Evolutionary conservation across 1,140 invertebrate genomes (phyloP).

Genomic region (Ips nitidus): DNA sequence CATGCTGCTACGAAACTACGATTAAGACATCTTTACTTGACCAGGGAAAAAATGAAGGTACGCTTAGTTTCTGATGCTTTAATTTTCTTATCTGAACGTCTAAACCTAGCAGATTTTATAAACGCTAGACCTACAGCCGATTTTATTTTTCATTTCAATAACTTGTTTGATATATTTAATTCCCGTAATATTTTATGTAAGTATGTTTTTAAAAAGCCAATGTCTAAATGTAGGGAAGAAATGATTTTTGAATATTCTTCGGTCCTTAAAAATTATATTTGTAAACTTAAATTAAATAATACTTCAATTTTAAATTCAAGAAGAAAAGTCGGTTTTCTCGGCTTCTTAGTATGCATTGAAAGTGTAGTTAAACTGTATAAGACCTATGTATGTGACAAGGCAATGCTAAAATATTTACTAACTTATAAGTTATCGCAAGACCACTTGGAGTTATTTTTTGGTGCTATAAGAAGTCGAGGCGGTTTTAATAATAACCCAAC

Average conservation of each 20-base stretch:
- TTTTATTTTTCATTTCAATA: slow-evolving; percentile 44
- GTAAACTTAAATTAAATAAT: slow-evolving; percentile 27
- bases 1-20: slow-evolving; percentile 42
- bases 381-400: slow-evolving; percentile 36
- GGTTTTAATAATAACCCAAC: slow-evolving; percentile 51
- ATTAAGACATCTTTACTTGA: slow-evolving; percentile 40
- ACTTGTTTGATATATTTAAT: slow-evolving; percentile 48
- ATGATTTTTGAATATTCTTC: slow-evolving; percentile 33
- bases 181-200: slow-evolving; percentile 32
- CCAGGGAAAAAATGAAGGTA: slow-evolving; percentile 46
- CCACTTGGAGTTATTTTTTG: too few species aligned
- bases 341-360: slow-evolving; percentile 43
- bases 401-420: slow-evolving; percentile 39
- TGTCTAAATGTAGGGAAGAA: slow-evolving; percentile 26
- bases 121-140: slow-evolving; percentile 37
- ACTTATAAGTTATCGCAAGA: slow-evolving; percentile 52
- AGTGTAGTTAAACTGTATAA: slow-evolving; percentile 42
- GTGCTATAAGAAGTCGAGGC: slow-evolving; percentile 41
- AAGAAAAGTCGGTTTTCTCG: slow-evolving; percentile 45
- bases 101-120: slow-evolving; percentile 39
- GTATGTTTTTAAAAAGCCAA: slow-evolving; percentile 32
- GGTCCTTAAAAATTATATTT: slow-evolving; percentile 34
- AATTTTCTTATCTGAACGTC: slow-evolving; percentile 22
- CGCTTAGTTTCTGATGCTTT: slow-evolving; percentile 41
- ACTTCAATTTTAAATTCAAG: slow-evolving; percentile 23